Base-by-base conservation (phyloP, 2,888 invertebrate genomes). In the Zaprionus bogoriensis region DNA sequence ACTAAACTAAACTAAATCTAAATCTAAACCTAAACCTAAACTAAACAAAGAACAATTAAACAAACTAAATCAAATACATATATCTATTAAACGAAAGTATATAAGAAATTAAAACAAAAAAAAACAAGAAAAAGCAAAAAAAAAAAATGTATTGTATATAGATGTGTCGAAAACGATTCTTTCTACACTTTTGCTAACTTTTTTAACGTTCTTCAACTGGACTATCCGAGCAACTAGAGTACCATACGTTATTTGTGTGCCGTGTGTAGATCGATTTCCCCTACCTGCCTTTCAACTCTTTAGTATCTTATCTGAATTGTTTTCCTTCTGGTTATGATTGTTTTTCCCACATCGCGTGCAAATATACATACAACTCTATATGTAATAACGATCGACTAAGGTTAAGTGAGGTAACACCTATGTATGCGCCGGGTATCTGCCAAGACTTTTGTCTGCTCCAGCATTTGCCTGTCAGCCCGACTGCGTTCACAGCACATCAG, bases 181-280 rank as follows among this genome's bases (percentile, higher is more conserved):
- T 82, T 80, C 59, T 79, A 79, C 72, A 77, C 66, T 63, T 80
- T 78, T 83, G 74, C 77, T 80, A 79, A 67, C 48, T 64, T 65
- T 73, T 82, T 63, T 67, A 62, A 55, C 20, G 50, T 81, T 74
- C 59, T 68, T 61, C 61, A 5, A 25, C 12, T 9, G 10, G 6
- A 41, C 12, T 41, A 17, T 9, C 14, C 17, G 32, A 2, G 14
- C 28, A 30, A 19, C 32, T 60, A 5, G 28, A 46, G 41, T 64
- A 64, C 39, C 36, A 47, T 22, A 42, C 23, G 5, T 41, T 38
- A 57, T 27, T 30, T 41, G 28, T 51, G 14, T 51, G 47, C 5
- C 36, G 27, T 25, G 30, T 50, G 45, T 70, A 59, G 64, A 53
- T 28, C 5, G 27, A 38, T 14, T 63, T 48, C 19, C n/a, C n/a